Evolutionary conservation across 2,797 vertebrate genomes (phyloP).

Genomic region (Dermochelys coriacea): DNA sequence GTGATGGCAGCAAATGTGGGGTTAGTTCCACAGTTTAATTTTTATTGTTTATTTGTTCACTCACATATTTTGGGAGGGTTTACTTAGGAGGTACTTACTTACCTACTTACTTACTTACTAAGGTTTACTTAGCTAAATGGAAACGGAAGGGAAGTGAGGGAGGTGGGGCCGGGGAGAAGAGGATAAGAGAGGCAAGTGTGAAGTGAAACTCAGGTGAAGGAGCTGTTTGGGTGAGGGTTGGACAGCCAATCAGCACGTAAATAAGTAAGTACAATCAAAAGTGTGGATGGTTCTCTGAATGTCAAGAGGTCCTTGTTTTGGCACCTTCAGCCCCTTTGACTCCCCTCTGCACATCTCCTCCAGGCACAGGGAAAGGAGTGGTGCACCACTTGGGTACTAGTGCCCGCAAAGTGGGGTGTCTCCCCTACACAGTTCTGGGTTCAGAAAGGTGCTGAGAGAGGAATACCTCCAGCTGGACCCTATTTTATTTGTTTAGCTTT

Average conservation of each 20-base stretch:
- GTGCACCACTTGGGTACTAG: neutral
- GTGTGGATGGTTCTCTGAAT: neutral
- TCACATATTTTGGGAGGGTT: neutral
- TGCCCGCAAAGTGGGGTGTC: too few relatives aligned
- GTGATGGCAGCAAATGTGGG: neutral
- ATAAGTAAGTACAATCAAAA: neutral
- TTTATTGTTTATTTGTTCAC: neutral
- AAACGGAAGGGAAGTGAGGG: neutral
- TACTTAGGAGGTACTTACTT: too few relatives aligned
- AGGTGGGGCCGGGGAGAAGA: neutral
- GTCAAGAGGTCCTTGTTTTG: neutral
- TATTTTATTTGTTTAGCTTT: conserved; percentile 49
- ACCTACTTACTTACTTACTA: too few relatives aligned
- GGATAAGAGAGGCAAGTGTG: neutral
- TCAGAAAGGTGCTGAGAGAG: too few relatives aligned
- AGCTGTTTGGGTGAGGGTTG: neutral
- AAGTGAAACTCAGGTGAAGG: neutral
- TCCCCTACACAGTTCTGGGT: too few relatives aligned
- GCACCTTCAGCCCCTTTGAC: neutral
- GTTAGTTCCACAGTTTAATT: neutral
- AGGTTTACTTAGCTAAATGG: neutral
- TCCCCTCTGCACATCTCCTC: neutral
- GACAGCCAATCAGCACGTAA: neutral
- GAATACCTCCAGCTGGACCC: neutral
- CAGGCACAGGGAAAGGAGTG: neutral